Percentiles rank a stretch among this genome's conserved stretches.
These are phyloP conservation scores for Spea bombifrons DNA, from an alignment of 2,113 vertebrate species.

Conservation along the genomic window DNA sequence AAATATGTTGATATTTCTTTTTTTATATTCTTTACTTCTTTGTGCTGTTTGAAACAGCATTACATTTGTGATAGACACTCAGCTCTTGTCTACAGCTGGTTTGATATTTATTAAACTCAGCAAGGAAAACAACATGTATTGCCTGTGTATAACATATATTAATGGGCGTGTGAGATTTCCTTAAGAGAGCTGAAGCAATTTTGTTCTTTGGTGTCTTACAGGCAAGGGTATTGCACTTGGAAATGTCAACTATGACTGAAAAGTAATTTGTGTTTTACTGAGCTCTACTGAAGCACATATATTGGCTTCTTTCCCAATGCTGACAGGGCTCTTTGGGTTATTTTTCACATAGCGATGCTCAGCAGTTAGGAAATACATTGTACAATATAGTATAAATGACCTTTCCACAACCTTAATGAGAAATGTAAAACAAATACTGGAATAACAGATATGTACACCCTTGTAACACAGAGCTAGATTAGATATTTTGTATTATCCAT, in stretches of 20 bases:
- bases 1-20: no score
- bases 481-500: no score
- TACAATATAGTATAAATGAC: background rate
- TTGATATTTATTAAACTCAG: no score
- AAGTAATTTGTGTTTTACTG: constrained; percentile 7
- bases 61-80: no score
- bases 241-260: constrained; percentile 12
- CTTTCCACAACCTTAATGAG: background rate
- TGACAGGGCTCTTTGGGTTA: background rate
- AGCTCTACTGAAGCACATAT: background rate
- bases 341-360: background rate
- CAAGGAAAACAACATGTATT: no score
- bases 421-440: background rate
- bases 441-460: no score
- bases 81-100: no score
- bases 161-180: no score
- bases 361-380: background rate
- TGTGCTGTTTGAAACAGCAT: no score
- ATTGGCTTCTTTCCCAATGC: background rate
- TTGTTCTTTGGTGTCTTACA: background rate
- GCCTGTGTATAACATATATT: no score
- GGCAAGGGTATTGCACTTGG: background rate
- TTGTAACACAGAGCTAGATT: no score
- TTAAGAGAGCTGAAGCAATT: background rate
- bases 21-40: no score